Conservation (phyloP, 2,113 vertebrate genomes). For the Notarius quadriscutis region DNA sequence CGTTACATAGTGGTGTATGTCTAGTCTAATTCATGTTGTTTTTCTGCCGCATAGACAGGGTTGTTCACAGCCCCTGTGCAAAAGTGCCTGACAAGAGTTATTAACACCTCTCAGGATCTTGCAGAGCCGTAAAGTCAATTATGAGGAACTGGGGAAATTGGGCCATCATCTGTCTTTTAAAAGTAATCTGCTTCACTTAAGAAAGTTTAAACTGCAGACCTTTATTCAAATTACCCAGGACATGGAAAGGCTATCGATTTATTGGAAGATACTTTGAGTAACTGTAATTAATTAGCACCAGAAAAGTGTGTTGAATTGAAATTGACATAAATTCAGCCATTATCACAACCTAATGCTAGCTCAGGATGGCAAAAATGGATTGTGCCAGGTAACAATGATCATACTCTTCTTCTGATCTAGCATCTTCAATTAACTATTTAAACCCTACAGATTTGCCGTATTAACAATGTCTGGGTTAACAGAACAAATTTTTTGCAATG, state of each 20-base stretch:
- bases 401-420: not conserved
- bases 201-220: constrained; percentile 44
- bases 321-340: not conserved
- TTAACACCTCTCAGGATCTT: constrained; percentile 4
- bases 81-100: not conserved
- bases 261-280: constrained; percentile 29
- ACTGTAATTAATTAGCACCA: constrained; percentile 29
- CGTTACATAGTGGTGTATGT: not conserved
- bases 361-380: not conserved
- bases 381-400: not conserved
- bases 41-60: not conserved
- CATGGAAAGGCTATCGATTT: constrained; percentile 52
- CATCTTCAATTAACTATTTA: not conserved
- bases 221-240: constrained; percentile 53
- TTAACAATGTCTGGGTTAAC: not conserved
- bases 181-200: constrained; percentile 43
- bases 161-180: constrained; percentile 25
- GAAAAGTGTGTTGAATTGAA: not conserved
- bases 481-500: not conserved
- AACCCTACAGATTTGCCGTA: not conserved
- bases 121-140: constrained; percentile 34
- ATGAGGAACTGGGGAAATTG: constrained; percentile 46
- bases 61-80: not conserved
- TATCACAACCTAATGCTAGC: not conserved
- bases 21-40: not conserved